Evolutionary conservation across 2,113 vertebrate species (phyloP), one percentile per base, ranked within the genome.

Genomic region (Lagopus muta): DNA sequence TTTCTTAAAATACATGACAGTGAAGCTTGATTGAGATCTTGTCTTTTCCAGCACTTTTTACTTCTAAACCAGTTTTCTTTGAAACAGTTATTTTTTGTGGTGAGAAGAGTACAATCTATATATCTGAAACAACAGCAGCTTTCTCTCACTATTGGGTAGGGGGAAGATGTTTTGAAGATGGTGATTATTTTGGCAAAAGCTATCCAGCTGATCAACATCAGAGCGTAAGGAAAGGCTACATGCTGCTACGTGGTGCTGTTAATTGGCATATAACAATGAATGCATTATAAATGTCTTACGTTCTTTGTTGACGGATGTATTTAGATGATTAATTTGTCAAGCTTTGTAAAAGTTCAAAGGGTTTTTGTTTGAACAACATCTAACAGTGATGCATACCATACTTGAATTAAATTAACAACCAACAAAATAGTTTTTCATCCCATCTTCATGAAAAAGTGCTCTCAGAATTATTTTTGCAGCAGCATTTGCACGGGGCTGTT

Each of bases 321-420:
- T 93, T 75, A 84, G 74, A 81, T 55, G 47, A 67, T 89, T 71
- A 91, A 92, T 75, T 30, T 87, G 73, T 69, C 13, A 57, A 87
- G 57, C 66, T 92, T 79, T 95, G 83, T 93, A 89, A 43, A 82
- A 84, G 43, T 94, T 94, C 84, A 82, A 95, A 94, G 93, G 34
- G 16, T 4, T 36, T 86, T 82, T 84, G 61, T 87, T 93, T 92
- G 81, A 89, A 82, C 52, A 28, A 52, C 61, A 28, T 84, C 73
- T 92, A 89, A 78, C 52, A 88, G 60, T 45, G 13, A 52, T 67
- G 66, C n/a, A 32, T 64, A 60, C 73, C 52, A 64, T 60, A 82
- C 38, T 52, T 36, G 25, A 92, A 93, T 82, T 81, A 81, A 71
- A 92, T 90, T 58, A 92, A 16, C 77, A 75, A 54, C 32, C 12